phyloP scores from a whole-genome alignment of 2,113 vertebrate genomes.

The Cavia porcellus region DNA sequence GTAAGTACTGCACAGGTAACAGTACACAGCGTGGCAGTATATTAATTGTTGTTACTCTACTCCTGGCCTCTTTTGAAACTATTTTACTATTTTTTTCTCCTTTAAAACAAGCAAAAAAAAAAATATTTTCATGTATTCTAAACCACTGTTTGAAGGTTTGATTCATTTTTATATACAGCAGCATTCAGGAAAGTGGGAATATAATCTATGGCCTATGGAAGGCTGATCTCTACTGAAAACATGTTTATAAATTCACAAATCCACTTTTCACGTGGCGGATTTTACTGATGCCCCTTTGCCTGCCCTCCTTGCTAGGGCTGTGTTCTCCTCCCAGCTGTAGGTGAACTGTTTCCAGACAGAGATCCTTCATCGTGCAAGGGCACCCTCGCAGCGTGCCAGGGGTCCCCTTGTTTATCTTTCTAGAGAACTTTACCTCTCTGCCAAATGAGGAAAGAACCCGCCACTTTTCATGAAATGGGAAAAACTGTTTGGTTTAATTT shows the following conservation, averaged over 20 bases:
- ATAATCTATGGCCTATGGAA: neutral
- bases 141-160: neutral
- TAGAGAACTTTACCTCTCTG: neutral
- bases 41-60: neutral
- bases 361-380: neutral
- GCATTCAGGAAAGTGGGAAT: neutral
- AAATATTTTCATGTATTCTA: neutral
- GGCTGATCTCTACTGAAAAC: neutral
- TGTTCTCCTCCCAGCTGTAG: neutral
- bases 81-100: neutral
- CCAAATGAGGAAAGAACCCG: neutral
- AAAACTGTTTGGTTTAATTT: neutral
- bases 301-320: rapidly evolving
- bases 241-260: neutral
- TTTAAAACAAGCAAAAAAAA: too few relatives aligned
- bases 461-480: neutral
- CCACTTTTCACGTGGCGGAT: neutral
- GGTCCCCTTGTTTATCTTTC: neutral
- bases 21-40: neutral
- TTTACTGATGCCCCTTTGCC: neutral
- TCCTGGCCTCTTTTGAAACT: neutral
- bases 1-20: neutral
- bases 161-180: neutral
- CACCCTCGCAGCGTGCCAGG: neutral
- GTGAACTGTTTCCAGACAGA: neutral